Conservation (phyloP, 2,797 vertebrate species). For the Danionella dracula region DNA sequence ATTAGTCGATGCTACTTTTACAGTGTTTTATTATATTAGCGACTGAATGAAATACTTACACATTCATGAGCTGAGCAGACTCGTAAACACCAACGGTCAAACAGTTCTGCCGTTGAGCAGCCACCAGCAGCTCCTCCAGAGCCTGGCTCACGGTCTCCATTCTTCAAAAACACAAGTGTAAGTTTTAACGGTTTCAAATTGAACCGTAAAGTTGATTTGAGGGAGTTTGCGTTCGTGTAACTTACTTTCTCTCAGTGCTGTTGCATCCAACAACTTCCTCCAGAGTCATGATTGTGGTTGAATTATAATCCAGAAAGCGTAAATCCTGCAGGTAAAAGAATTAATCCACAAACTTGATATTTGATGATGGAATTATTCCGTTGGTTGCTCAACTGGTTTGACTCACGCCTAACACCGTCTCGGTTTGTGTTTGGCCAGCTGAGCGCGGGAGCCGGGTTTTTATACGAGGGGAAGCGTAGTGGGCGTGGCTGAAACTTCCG, state of each 20-base stretch:
- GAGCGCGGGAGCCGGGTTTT: not conserved
- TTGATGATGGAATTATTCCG: not conserved
- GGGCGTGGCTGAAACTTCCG: slow-evolving; percentile 35
- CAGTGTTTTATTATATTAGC: not conserved
- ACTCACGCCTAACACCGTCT: not conserved
- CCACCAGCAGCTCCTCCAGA: slow-evolving; percentile 80
- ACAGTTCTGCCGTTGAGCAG: slow-evolving; percentile 77
- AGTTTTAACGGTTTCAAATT: slow-evolving; percentile 8
- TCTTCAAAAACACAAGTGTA: slow-evolving; percentile 52
- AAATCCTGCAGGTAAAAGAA: not conserved
- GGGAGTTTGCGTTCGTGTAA: not conserved
- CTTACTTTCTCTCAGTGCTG: slow-evolving; percentile 75
- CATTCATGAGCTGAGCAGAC: slow-evolving; percentile 82
- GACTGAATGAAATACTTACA: slow-evolving; percentile 63
- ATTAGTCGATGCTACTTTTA: not conserved
- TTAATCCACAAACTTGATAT: slow-evolving; percentile 2
- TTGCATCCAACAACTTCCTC: slow-evolving; percentile 73
- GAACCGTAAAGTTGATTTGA: not conserved
- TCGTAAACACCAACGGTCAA: slow-evolving; percentile 85
- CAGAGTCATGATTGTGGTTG: slow-evolving; percentile 70
- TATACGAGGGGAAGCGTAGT: slow-evolving; percentile 1
- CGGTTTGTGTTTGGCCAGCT: not conserved
- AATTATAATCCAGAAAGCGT: slow-evolving; percentile 52
- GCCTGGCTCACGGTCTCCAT: slow-evolving; percentile 79
- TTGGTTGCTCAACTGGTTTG: not conserved